Conservation (phyloP, 1,140 invertebrate species). For the Bombyx mandarina region DNA sequence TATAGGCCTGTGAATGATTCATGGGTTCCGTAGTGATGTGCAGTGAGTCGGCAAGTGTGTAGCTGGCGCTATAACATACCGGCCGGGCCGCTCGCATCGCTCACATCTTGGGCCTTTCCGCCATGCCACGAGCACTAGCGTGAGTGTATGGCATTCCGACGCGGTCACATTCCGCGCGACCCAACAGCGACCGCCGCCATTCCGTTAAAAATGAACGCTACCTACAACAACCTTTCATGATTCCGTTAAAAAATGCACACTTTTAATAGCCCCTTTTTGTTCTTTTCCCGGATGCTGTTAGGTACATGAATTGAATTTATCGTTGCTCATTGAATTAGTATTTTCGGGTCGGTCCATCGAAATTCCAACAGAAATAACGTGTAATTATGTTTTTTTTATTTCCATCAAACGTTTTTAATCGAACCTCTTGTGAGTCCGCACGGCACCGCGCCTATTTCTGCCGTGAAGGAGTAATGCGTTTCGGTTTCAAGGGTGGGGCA, state of each 20-base stretch:
- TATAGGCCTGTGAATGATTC: slow-evolving; percentile 27
- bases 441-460: no score
- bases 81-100: slow-evolving; percentile 1
- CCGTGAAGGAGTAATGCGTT: no score
- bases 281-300: slow-evolving; percentile 10
- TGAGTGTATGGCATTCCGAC: slow-evolving; percentile 18
- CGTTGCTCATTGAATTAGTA: no score
- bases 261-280: slow-evolving; percentile 19
- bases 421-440: no score
- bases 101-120: background rate
- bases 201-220: no score
- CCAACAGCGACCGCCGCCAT: slow-evolving; percentile 8
- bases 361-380: no score
- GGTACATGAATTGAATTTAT: no score
- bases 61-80: slow-evolving; percentile 14
- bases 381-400: no score
- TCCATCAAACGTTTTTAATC: no score
- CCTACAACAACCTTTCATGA: background rate
- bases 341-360: no score
- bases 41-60: slow-evolving; percentile 18
- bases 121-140: slow-evolving; percentile 1
- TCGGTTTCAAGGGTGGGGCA: no score
- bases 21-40: slow-evolving; percentile 12
- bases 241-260: slow-evolving; percentile 9
- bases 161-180: slow-evolving; percentile 33